Percentiles rank a stretch among this genome's conserved stretches.
Conservation (phyloP, 1,140 invertebrate genomes). For the Halesus radiatus region DNA sequence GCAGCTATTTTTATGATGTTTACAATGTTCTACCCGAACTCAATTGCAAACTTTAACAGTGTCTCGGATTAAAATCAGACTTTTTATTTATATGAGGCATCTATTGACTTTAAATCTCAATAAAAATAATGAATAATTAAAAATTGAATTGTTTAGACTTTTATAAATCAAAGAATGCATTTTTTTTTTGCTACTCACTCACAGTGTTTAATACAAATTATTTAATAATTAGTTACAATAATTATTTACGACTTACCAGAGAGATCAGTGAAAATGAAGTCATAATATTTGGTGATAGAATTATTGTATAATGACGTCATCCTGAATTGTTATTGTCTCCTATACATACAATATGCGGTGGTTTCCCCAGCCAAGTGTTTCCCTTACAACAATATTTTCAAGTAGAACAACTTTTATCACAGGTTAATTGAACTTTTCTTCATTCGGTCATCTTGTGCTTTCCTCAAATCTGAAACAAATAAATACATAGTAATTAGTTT, state of each 20-base stretch:
- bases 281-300: constrained; percentile 49
- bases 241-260: constrained; percentile 48
- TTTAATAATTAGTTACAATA: too few relatives aligned
- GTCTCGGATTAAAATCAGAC: too few relatives aligned
- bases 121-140: too few relatives aligned
- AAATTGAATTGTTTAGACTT: too few relatives aligned
- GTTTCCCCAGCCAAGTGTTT: background rate
- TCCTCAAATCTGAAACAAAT: constrained; percentile 29
- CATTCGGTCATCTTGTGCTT: constrained; percentile 9
- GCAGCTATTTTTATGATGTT: too few relatives aligned
- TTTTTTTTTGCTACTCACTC: too few relatives aligned
- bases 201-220: background rate
- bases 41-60: too few relatives aligned
- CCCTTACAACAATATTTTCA: background rate
- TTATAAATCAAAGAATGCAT: too few relatives aligned
- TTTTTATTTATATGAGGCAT: too few relatives aligned
- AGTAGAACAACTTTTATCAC: constrained; percentile 1
- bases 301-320: constrained; percentile 55
- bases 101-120: too few relatives aligned
- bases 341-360: background rate
- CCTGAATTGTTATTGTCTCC: background rate
- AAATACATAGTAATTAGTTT: background rate
- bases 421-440: background rate
- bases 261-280: constrained; percentile 50
- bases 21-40: too few relatives aligned